Conservation (phyloP, 1,140 invertebrate species). For the Macrobrachium nipponense region DNA sequence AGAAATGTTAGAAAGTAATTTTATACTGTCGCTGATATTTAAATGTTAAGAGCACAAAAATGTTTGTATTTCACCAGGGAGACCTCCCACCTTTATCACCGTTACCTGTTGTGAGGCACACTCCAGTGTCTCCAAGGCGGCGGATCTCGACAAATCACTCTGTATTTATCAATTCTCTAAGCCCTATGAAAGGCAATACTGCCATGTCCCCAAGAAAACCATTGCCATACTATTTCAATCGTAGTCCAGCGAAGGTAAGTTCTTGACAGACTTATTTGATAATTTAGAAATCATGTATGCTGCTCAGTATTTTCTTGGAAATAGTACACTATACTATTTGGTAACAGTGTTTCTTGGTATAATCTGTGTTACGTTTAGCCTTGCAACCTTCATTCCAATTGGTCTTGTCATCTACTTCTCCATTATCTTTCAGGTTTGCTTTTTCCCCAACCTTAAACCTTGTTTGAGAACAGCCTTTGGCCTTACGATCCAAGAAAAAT, state of each 20-base stretch:
- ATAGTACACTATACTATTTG: too few relatives aligned
- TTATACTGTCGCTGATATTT: neutral
- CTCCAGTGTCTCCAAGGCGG: slow-evolving; percentile 78
- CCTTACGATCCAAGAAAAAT: too few relatives aligned
- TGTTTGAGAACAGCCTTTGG: neutral
- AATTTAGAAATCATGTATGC: too few relatives aligned
- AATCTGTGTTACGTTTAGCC: too few relatives aligned
- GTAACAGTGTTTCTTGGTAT: too few relatives aligned
- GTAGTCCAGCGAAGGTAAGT: slow-evolving; percentile 88
- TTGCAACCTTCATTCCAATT: too few relatives aligned
- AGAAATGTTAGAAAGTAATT: too few relatives aligned
- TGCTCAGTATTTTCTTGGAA: too few relatives aligned
- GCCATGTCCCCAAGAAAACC: slow-evolving; percentile 74
- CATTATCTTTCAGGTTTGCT: neutral
- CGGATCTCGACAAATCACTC: slow-evolving; percentile 77
- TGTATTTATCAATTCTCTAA: slow-evolving; percentile 77
- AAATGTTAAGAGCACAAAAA: neutral
- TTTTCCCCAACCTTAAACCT: neutral
- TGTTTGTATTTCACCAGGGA: slow-evolving; percentile 37
- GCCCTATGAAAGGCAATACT: slow-evolving; percentile 65
- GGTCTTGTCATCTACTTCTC: too few relatives aligned
- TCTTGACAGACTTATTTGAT: too few relatives aligned
- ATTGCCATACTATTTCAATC: slow-evolving; percentile 87
- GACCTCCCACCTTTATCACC: slow-evolving; percentile 80
- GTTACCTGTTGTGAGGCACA: slow-evolving; percentile 77